Evolutionary conservation across 2,113 vertebrate genomes (phyloP).

Genomic region (Oryzias javanicus): DNA sequence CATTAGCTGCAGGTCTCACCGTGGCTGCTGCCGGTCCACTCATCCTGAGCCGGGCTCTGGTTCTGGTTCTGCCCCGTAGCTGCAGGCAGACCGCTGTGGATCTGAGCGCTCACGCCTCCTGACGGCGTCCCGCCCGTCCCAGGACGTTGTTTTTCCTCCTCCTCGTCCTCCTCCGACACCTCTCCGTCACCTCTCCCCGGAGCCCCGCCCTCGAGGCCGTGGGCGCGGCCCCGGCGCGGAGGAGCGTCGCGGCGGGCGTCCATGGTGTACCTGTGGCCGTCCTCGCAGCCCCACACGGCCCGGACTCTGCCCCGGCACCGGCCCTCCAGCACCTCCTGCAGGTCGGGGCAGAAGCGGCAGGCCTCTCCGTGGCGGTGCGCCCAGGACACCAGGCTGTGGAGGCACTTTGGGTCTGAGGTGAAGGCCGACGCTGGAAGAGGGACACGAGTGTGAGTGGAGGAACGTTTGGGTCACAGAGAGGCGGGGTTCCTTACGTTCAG

Average conservation of each 20-base stretch:
- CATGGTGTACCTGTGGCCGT: constrained; percentile 88
- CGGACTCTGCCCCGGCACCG: constrained; percentile 83
- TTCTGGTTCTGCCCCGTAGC: constrained; percentile 33
- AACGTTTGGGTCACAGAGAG: too few relatives aligned
- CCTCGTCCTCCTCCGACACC: constrained; percentile 21
- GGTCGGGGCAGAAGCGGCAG: constrained; percentile 81
- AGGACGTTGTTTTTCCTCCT: constrained; percentile 10
- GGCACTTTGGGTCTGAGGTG: constrained; percentile 82
- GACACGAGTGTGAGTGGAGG: neutral
- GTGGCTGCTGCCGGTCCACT: constrained; percentile 34
- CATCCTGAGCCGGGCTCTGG: constrained; percentile 30
- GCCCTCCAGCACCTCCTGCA: constrained; percentile 84
- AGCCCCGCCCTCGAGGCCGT: neutral
- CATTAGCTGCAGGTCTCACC: constrained; percentile 41
- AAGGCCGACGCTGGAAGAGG: constrained; percentile 61
- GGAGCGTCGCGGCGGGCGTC: constrained; percentile 52
- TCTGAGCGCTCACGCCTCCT: neutral
- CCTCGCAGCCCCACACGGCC: constrained; percentile 85
- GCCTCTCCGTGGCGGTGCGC: constrained; percentile 82
- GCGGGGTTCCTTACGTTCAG: constrained; percentile 43
- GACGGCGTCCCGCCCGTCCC: neutral
- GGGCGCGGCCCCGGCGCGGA: neutral
- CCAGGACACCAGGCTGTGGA: constrained; percentile 87
- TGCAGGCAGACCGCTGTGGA: constrained; percentile 11
- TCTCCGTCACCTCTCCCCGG: constrained; percentile 10